phyloP scores from a whole-genome alignment of 2,797 vertebrate genomes.

The Margarornis squamiger region DNA sequence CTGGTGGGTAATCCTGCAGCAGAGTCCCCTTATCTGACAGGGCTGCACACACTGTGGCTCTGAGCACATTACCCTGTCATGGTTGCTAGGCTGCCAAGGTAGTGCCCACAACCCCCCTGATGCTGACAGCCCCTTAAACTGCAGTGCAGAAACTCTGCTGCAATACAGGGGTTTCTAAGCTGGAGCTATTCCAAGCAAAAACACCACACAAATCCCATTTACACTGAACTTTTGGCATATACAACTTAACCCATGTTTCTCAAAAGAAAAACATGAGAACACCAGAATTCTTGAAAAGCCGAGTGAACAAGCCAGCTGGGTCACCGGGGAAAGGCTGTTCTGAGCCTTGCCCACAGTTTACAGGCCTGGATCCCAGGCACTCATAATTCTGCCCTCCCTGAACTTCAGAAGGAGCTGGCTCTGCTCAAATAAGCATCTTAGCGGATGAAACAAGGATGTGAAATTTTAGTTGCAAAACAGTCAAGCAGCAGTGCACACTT shows the following conservation, averaged over 20 bases:
- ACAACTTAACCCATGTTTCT: background rate
- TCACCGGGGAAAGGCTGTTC: background rate
- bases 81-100: background rate
- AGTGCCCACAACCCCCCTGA: background rate
- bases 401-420: background rate
- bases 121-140: constrained; percentile 7
- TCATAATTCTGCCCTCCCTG: background rate
- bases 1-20: background rate
- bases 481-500: background rate
- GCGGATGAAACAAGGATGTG: background rate
- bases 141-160: background rate
- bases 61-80: background rate
- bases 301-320: background rate
- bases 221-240: background rate
- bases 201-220: background rate
- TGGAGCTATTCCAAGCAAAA: background rate
- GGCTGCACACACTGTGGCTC: background rate
- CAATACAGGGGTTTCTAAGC: background rate
- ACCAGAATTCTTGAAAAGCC: background rate
- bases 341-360: background rate
- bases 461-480: background rate
- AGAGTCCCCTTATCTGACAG: background rate
- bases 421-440: background rate
- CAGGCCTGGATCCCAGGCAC: background rate
- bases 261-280: background rate